Conservation (phyloP, 2,797 vertebrate species). For the Enteromius paludinosus region DNA sequence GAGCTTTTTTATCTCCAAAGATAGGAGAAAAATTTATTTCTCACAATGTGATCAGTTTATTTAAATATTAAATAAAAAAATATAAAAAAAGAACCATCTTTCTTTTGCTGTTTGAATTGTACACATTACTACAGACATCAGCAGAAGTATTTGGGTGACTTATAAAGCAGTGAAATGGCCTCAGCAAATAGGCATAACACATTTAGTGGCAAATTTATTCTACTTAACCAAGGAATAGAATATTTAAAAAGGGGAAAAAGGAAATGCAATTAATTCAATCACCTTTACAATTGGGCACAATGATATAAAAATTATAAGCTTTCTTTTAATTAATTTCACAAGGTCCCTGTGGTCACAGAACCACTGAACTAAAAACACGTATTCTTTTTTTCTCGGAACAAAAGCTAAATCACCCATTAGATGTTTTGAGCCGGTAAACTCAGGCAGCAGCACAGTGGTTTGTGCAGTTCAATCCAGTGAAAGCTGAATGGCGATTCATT, state of each 20-base stretch:
- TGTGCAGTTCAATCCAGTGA: slow-evolving; percentile 21
- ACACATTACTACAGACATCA: neutral
- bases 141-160: neutral
- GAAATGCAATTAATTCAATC: neutral
- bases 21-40: neutral
- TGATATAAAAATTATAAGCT: neutral
- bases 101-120: neutral
- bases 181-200: neutral
- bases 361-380: slow-evolving; percentile 26
- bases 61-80: neutral
- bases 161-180: neutral
- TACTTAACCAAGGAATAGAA: neutral
- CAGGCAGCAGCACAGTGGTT: neutral
- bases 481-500: slow-evolving; percentile 2
- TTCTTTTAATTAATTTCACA: slow-evolving; percentile 35
- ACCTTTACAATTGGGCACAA: slow-evolving; percentile 7
- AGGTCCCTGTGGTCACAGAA: slow-evolving; percentile 35
- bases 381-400: slow-evolving; percentile 2
- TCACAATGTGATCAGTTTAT: neutral
- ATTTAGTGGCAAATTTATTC: neutral
- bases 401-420: slow-evolving; percentile 13
- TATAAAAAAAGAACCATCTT: neutral
- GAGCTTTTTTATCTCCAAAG: neutral
- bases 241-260: neutral
- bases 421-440: slow-evolving; percentile 16